A percentile compares a stretch with the other conserved stretches of the same genome.
These are phyloP conservation scores for Pteropus rufus DNA, from an alignment of 2,797 vertebrate species.

Conservation along the genomic window DNA sequence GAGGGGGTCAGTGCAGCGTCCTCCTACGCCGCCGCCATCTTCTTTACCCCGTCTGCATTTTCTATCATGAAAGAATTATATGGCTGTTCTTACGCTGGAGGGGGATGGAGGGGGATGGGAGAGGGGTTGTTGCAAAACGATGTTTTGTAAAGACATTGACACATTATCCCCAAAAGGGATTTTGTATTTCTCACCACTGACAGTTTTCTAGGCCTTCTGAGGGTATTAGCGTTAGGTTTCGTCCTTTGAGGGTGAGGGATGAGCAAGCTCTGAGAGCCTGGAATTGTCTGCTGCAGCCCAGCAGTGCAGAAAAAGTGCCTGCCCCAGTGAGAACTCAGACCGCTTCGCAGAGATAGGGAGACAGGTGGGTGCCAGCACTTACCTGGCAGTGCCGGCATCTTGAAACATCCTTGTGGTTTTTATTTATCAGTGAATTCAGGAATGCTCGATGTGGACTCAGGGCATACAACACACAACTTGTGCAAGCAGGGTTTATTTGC, in stretches of 20 bases:
- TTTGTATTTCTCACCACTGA: not conserved
- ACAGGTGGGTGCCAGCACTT: not conserved
- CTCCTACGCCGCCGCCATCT: not conserved
- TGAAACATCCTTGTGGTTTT: slow-evolving; percentile 55
- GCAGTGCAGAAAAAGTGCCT: not conserved
- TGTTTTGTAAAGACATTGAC: not conserved
- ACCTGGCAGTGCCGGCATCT: not conserved
- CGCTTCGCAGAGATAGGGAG: not conserved
- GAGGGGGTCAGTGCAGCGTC: not conserved
- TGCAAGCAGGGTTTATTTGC: slow-evolving; percentile 58
- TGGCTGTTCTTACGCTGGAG: not conserved
- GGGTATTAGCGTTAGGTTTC: not conserved
- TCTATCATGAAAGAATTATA: fast-evolving
- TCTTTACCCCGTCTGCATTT: not conserved
- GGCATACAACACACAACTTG: slow-evolving; percentile 56
- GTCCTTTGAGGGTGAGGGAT: not conserved
- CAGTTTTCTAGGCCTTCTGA: not conserved
- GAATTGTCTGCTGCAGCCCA: not conserved
- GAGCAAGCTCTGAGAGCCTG: not conserved
- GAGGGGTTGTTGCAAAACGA: not conserved
- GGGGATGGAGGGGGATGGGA: not conserved
- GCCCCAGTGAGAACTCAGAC: not conserved
- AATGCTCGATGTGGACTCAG: slow-evolving; percentile 57
- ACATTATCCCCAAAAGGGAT: not conserved
- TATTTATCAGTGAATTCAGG: slow-evolving; percentile 73